A percentile compares a stretch with the other conserved stretches of the same genome.
Conservation (phyloP, 92 coral and sea anemone genomes). For the Palythoa heliodiscus region DNA sequence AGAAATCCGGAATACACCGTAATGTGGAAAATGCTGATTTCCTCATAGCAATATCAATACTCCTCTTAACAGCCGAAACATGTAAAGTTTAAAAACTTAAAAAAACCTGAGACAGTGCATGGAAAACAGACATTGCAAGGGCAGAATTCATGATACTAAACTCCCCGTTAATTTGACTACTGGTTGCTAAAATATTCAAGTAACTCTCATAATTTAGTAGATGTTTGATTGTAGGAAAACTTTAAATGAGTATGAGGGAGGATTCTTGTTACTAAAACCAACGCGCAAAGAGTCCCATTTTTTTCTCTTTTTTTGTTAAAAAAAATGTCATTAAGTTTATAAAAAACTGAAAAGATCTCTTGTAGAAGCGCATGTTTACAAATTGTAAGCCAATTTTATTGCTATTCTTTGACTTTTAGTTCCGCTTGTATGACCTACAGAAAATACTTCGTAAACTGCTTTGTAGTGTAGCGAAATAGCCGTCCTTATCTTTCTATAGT, state of each 20-base stretch:
- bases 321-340: background rate
- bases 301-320: background rate
- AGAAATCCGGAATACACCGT: no score
- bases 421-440: background rate
- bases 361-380: background rate
- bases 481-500: background rate
- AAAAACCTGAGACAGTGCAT: no score
- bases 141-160: no score
- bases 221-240: background rate
- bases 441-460: background rate
- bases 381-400: background rate
- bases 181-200: background rate
- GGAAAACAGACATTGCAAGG: no score
- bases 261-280: background rate
- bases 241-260: background rate
- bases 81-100: no score
- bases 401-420: background rate
- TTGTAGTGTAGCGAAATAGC: background rate
- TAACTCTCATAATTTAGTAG: background rate
- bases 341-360: background rate
- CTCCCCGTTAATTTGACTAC: background rate
- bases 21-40: no score
- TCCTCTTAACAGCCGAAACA: no score
- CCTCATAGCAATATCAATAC: no score
- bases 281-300: background rate